A percentile compares a stretch with the other conserved stretches of the same genome.
phyloP scores from a whole-genome alignment of 2,888 invertebrate species.

The Dryocosmus kuriphilus region DNA sequence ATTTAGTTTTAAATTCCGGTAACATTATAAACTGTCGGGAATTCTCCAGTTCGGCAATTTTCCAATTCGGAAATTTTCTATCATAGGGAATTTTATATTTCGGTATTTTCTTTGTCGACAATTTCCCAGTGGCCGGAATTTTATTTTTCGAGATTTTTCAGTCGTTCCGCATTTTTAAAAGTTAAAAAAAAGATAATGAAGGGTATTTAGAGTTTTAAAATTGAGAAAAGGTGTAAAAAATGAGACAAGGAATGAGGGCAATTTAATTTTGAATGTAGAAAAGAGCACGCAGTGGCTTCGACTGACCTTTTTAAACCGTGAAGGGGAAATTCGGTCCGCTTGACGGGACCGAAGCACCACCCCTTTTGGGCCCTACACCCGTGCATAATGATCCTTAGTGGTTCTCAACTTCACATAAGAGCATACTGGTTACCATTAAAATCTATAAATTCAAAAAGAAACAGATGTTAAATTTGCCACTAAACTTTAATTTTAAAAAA shows the following conservation, averaged over 20 bases:
- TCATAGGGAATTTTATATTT: too few relatives aligned
- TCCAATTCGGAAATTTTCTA: too few relatives aligned
- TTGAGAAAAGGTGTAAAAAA: conserved; percentile 19
- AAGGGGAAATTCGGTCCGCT: conserved; percentile 70
- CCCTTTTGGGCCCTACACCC: conserved; percentile 52
- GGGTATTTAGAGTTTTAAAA: background rate
- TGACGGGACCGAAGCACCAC: conserved; percentile 58
- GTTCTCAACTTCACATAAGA: conserved; percentile 1
- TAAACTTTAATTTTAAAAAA: background rate
- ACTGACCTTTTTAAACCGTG: conserved; percentile 70
- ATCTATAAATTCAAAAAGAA: background rate
- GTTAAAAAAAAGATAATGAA: background rate
- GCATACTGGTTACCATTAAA: background rate
- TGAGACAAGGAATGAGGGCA: background rate
- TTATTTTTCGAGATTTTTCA: too few relatives aligned
- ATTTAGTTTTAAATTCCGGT: too few relatives aligned
- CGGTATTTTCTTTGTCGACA: too few relatives aligned
- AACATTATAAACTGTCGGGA: too few relatives aligned
- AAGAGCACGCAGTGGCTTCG: conserved; percentile 51
- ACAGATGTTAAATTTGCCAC: background rate
- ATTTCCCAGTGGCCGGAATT: too few relatives aligned
- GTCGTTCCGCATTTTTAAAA: background rate
- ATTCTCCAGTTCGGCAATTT: too few relatives aligned
- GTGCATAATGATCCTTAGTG: conserved; percentile 37
- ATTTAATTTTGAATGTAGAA: conserved; percentile 14